Conservation (phyloP, 2,888 invertebrate species). For the Stictocephala bisonia region DNA sequence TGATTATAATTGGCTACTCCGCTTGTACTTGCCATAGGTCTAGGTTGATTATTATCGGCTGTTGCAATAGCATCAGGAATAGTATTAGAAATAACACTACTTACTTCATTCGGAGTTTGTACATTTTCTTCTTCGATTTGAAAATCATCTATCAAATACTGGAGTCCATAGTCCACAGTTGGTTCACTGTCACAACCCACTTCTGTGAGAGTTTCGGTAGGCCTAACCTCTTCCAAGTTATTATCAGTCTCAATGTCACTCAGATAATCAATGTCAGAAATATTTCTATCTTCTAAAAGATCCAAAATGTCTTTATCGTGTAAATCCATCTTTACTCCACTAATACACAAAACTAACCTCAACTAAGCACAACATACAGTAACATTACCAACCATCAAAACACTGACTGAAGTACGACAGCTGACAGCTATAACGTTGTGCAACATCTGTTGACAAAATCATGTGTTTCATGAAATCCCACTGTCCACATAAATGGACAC, state of each 20-base stretch:
- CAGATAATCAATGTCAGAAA: conserved; percentile 5
- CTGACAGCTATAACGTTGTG: background rate
- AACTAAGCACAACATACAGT: conserved; percentile 8
- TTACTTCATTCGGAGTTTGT: background rate
- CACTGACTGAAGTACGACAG: background rate
- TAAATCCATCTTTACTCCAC: background rate
- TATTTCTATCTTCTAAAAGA: background rate
- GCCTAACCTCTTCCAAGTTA: background rate
- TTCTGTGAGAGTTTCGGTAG: background rate
- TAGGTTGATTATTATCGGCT: background rate
- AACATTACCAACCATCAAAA: too few species aligned
- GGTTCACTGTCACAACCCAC: too few species aligned
- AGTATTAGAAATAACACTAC: background rate
- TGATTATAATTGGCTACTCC: too few species aligned
- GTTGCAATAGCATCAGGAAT: background rate
- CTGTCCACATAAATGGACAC: conserved; percentile 9
- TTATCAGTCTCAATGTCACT: background rate
- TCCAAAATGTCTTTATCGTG: background rate
- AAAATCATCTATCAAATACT: background rate
- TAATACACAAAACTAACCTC: background rate
- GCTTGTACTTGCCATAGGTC: too few species aligned
- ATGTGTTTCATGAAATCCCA: background rate
- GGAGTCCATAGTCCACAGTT: background rate
- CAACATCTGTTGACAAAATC: background rate
- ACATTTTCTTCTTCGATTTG: background rate